Evolutionary conservation across 2,888 invertebrate genomes (phyloP), one percentile per base, ranked within the genome.

Genomic region (Chloroclysta siterata): DNA sequence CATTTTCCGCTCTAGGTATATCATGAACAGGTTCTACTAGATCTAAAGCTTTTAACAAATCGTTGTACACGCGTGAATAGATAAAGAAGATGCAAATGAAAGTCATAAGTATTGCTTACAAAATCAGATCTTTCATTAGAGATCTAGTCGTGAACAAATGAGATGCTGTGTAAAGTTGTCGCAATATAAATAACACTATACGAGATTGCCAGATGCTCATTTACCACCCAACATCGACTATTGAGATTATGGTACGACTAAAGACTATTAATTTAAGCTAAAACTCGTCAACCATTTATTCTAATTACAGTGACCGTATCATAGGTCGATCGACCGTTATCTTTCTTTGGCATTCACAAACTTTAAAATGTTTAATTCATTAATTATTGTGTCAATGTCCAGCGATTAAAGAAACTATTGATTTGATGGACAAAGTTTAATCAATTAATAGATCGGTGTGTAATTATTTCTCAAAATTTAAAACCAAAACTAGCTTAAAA

Each of bases 291-390:
- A 84, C 86, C 84, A 88, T 89, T 87, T 80, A 88, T 90, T 89
- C 87, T 86, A 88, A 90, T 89, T 89, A 89, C 83, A 77, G 75
- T 76, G 75, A 75, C 75, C 72, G 72, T 80, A 83, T 84, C 83
- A 72, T 65, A 68, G 70, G 69, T 71, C 77, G 76, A 83, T 81
- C 81, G 70, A 79, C 79, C 81, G 84, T 87, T 87, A 88, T 85
- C 87, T 83, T 87, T 85, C 88, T 83, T 86, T 83, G 84, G 83
- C 84, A 85, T 88, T 87, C 85, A 85, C 87, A 88, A 87, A 87
- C 82, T 85, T 79, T 82, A 83, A 84, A 85, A 76, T 81, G 77
- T 84, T 88, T 85, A 85, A 84, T 90, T 87, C 85, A 90, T 89
- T 88, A 88, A 87, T 89, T 85, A 87, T 88, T 70, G 68, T 69